These are phyloP conservation scores for Mastigias papua DNA, from an alignment of 30 jellyfish, hydroid and myxozoan species.

Conservation along the genomic window DNA sequence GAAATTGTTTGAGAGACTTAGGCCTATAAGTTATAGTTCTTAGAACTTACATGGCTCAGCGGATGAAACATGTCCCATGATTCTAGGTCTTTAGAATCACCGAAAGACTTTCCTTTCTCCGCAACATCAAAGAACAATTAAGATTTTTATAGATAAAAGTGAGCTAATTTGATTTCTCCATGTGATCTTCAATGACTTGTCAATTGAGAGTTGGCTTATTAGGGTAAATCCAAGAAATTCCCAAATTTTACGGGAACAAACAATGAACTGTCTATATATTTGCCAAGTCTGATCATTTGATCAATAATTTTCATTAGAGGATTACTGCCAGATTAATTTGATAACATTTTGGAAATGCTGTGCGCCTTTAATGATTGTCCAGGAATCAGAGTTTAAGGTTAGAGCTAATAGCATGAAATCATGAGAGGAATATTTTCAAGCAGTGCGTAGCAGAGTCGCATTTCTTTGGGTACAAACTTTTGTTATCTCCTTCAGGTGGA, in stretches of 20 bases:
- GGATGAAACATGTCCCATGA: no score
- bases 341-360: conserved; percentile 27
- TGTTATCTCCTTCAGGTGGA: no score
- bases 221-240: conserved; percentile 49
- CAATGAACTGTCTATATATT: conserved; percentile 31
- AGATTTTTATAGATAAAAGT: background rate
- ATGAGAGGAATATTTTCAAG: background rate
- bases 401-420: background rate
- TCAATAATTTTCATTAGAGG: conserved; percentile 58
- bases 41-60: no score
- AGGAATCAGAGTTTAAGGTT: background rate
- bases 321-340: conserved; percentile 18
- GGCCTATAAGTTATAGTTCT: no score
- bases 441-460: background rate
- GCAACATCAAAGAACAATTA: background rate
- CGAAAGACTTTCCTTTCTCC: background rate
- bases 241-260: conserved; percentile 1
- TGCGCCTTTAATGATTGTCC: conserved; percentile 34
- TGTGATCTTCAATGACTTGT: conserved; percentile 13
- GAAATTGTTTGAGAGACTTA: no score
- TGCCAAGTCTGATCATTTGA: conserved; percentile 26
- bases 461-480: no score
- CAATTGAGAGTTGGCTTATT: conserved; percentile 10
- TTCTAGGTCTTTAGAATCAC: no score
- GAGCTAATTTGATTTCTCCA: background rate